Evolutionary conservation across 2,113 vertebrate species (phyloP).

Genomic region (Ammodytes marinus): DNA sequence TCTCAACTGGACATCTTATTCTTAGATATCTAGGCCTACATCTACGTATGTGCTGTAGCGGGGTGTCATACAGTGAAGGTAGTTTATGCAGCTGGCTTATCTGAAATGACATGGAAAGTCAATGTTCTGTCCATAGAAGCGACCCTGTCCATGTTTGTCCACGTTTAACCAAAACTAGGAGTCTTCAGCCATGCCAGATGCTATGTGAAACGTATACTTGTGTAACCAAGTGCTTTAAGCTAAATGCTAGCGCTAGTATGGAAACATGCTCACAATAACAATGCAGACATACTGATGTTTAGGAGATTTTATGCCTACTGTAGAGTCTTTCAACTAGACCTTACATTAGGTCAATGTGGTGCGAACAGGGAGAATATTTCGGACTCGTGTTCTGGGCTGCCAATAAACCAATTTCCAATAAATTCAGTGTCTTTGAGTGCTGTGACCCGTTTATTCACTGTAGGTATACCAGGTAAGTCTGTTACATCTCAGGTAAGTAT

Average conservation of each 20-base stretch:
- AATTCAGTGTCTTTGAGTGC: no score
- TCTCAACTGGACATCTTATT: conserved; percentile 52
- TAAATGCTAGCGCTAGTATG: not conserved
- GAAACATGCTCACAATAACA: not conserved
- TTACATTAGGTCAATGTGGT: no score
- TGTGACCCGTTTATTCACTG: no score
- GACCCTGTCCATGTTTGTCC: conserved; percentile 39
- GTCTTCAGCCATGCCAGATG: not conserved
- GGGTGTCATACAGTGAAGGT: conserved; percentile 23
- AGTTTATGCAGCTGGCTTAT: conserved; percentile 31
- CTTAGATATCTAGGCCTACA: conserved; percentile 39
- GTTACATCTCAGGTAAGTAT: no score
- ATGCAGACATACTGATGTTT: no score
- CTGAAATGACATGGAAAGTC: conserved; percentile 48
- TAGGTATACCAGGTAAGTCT: no score
- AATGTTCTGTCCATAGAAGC: conserved; percentile 25
- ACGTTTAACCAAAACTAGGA: not conserved
- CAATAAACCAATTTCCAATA: no score
- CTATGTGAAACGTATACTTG: not conserved
- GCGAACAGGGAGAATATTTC: no score
- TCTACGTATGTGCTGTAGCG: conserved; percentile 7
- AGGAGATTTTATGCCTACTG: no score
- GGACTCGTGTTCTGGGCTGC: no score
- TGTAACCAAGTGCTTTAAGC: not conserved
- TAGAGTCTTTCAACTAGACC: no score